A percentile compares a stretch with the other conserved stretches of the same genome.
These are phyloP conservation scores for Helicoverpa armigera DNA, from an alignment of 1,140 invertebrate species.

Conservation along the genomic window DNA sequence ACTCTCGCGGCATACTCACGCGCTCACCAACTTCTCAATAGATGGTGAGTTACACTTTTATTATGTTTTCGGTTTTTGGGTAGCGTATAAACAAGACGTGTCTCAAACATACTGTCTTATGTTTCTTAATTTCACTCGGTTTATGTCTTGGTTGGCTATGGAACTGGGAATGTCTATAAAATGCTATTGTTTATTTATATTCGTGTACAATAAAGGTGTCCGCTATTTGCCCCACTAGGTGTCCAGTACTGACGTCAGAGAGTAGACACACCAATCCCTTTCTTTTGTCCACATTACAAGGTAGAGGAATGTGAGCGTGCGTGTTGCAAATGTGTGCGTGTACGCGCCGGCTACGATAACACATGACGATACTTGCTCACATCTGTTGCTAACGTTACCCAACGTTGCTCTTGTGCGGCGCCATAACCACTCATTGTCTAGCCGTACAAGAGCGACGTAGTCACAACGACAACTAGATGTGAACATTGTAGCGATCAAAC, in stretches of 20 bases:
- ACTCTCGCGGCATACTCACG: slow-evolving; percentile 69
- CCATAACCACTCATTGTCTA: slow-evolving; percentile 6
- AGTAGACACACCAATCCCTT: slow-evolving; percentile 84
- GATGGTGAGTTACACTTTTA: slow-evolving; percentile 69
- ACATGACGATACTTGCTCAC: slow-evolving; percentile 58
- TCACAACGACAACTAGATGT: slow-evolving; percentile 55
- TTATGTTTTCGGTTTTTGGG: neutral
- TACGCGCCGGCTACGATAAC: slow-evolving; percentile 66
- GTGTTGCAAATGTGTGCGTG: slow-evolving; percentile 78
- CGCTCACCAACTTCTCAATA: slow-evolving; percentile 80
- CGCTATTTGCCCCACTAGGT: slow-evolving; percentile 84
- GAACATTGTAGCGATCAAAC: slow-evolving; percentile 65
- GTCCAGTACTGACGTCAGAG: slow-evolving; percentile 85
- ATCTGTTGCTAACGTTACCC: slow-evolving; percentile 39
- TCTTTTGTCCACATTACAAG: slow-evolving; percentile 84
- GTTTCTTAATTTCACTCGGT: neutral
- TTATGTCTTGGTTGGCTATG: slow-evolving; percentile 5
- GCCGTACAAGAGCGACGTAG: slow-evolving; percentile 6
- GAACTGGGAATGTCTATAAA: slow-evolving; percentile 34
- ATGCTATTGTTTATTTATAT: slow-evolving; percentile 27
- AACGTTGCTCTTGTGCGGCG: neutral
- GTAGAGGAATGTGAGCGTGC: slow-evolving; percentile 85
- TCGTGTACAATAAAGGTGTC: slow-evolving; percentile 67
- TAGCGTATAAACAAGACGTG: slow-evolving; percentile 1
- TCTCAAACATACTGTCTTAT: neutral